These are phyloP conservation scores for Crocallis elinguaria DNA, from an alignment of 2,888 invertebrate species.

Conservation along the genomic window DNA sequence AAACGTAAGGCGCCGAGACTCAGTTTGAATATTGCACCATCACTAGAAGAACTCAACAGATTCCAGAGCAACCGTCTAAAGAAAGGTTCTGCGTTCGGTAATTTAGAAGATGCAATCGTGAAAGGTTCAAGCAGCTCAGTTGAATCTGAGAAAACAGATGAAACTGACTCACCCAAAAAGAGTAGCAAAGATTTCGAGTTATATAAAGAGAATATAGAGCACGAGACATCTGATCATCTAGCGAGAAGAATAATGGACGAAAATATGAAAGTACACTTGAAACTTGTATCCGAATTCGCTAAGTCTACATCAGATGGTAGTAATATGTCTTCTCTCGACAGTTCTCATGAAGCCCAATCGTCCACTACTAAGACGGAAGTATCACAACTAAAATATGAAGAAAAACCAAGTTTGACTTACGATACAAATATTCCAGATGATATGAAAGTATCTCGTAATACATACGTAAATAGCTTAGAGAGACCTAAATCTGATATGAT, in stretches of 20 bases:
- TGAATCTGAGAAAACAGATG: conserved; percentile 70
- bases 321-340: conserved; percentile 73
- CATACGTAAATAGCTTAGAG: conserved; percentile 86
- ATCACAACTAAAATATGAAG: conserved; percentile 68
- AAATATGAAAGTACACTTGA: conserved; percentile 78
- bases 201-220: conserved; percentile 58
- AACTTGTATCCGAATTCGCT: conserved; percentile 78
- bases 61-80: conserved; percentile 88
- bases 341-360: conserved; percentile 60
- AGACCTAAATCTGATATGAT: conserved; percentile 86
- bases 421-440: conserved; percentile 87
- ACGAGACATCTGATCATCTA: conserved; percentile 77
- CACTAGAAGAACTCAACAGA: conserved; percentile 86
- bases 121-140: conserved; percentile 79
- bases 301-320: conserved; percentile 79
- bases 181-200: conserved; percentile 58
- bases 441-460: conserved; percentile 86
- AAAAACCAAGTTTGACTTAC: conserved; percentile 74
- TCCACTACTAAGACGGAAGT: conserved; percentile 51
- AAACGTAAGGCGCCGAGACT: conserved; percentile 85
- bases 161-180: conserved; percentile 49
- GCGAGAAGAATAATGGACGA: conserved; percentile 79
- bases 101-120: conserved; percentile 90
- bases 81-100: conserved; percentile 91
- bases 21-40: conserved; percentile 79